phyloP scores from a whole-genome alignment of 2,113 vertebrate genomes.

The Apistogramma diplotaenia region DNA sequence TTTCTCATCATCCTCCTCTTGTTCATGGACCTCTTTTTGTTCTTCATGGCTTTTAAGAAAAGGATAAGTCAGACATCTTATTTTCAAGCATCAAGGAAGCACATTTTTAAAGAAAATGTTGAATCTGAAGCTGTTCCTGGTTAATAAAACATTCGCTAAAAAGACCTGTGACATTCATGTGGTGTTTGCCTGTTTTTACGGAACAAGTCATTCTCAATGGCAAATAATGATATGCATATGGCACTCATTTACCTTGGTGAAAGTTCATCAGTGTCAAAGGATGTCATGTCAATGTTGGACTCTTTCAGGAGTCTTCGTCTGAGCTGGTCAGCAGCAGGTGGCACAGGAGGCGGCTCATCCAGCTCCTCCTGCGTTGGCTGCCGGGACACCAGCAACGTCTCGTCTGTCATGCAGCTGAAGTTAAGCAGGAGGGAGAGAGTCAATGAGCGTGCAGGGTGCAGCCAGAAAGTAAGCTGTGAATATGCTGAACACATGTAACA shows the following conservation, averaged over 20 bases:
- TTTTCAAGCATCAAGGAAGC: not conserved
- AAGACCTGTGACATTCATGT: not conserved
- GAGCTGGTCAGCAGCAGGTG: slow-evolving; percentile 34
- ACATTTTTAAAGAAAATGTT: not conserved
- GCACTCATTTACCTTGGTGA: slow-evolving; percentile 56
- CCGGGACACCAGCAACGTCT: slow-evolving; percentile 75
- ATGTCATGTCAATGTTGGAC: slow-evolving; percentile 65
- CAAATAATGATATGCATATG: not conserved
- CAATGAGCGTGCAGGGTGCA: not conserved
- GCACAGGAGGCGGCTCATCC: slow-evolving; percentile 48
- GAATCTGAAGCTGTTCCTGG: not conserved
- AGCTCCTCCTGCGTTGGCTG: slow-evolving; percentile 77
- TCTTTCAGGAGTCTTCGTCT: slow-evolving; percentile 66
- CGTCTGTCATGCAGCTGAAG: slow-evolving; percentile 80
- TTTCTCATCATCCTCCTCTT: not conserved
- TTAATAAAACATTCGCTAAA: not conserved
- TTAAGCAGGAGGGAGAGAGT: not conserved
- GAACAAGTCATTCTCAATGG: not conserved
- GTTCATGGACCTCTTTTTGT: not conserved
- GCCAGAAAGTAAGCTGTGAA: not conserved
- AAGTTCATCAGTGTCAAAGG: slow-evolving; percentile 55
- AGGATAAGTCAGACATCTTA: not conserved
- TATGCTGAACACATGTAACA: not conserved
- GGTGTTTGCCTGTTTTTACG: not conserved
- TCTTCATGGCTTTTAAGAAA: slow-evolving; percentile 35